Base-by-base conservation (phyloP, 2,888 invertebrate genomes). In the Drosophila demipolita region DNA sequence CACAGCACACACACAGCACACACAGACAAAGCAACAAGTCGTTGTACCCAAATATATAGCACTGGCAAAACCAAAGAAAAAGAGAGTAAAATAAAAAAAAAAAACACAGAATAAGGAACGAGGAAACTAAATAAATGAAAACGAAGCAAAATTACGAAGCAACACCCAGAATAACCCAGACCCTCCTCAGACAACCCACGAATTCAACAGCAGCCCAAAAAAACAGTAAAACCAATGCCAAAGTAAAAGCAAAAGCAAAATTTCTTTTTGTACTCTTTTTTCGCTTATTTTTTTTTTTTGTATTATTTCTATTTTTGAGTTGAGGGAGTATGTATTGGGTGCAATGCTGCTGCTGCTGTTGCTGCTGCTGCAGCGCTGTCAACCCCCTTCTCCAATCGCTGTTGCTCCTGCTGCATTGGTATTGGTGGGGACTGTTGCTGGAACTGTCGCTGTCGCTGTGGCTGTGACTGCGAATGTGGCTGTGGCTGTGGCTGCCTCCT, bases 11-110 rank as follows among this genome's bases (percentile, higher is more conserved):
- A 53, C 42, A 42, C 12, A 12, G 12, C 23, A 33, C 64, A 80
- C 85, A 87, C 69, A 72, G 75, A 81, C 84, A 89, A 89, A 84
- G 85, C 85, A 86, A 86, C 85, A 86, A 86, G 85, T 86, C 85
- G 85, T 86, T 89, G 85, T 84, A 85, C 85, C 85, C 88, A 71
- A 89, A 85, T 87, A 84, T 83, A 84, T 89, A 84, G 73, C 75
- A 11, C 11, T 45, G 23, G 42, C 38, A 63, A 67, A 59, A 66
- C 54, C 58, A 53, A 70, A 68, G 61, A 48, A 73, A 45, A 62
- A 11, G 48, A 45, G 50, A 59, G 42, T 48, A 4, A 26, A 12
- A 8, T 49, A 66, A 52, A 49, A 54, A 58, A 42, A 50, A 15
- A 8, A 15, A 8, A 48, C 63, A 50, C 45, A 5, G 38, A 17